Conservation (phyloP, 2,113 vertebrate species). For the Lophura nycthemera region DNA sequence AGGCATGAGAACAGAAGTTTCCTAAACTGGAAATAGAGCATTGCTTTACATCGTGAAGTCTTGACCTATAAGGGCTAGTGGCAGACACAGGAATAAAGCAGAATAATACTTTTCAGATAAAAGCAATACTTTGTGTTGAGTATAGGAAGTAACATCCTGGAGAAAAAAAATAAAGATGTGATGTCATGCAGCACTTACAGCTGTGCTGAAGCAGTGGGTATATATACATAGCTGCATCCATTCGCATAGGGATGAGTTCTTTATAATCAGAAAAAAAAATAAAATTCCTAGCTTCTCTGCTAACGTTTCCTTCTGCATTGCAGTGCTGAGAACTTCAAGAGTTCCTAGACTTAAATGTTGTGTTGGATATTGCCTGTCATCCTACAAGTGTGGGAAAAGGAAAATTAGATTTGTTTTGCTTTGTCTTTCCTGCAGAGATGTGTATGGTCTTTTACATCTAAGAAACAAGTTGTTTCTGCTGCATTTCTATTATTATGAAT, state of each 20-base stretch:
- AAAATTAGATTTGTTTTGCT: neutral
- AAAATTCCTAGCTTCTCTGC: neutral
- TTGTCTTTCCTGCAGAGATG: neutral
- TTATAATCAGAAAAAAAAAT: neutral
- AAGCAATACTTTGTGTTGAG: neutral
- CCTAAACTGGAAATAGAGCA: neutral
- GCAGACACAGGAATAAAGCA: neutral
- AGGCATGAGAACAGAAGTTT: neutral
- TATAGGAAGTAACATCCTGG: neutral
- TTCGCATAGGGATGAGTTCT: neutral
- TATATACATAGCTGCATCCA: neutral
- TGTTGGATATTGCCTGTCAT: neutral
- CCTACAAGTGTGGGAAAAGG: neutral
- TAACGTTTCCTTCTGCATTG: neutral
- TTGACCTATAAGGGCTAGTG: neutral
- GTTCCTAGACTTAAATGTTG: neutral
- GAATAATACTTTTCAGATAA: neutral
- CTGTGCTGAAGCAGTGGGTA: neutral
- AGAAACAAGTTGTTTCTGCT: neutral
- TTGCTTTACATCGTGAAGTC: neutral
- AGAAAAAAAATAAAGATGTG: neutral
- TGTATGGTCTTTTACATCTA: neutral
- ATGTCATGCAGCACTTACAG: neutral
- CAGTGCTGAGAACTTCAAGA: neutral
- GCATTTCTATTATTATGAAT: neutral